Base-by-base conservation (phyloP, 2,113 vertebrate species). In the Manacus vitellinus region DNA sequence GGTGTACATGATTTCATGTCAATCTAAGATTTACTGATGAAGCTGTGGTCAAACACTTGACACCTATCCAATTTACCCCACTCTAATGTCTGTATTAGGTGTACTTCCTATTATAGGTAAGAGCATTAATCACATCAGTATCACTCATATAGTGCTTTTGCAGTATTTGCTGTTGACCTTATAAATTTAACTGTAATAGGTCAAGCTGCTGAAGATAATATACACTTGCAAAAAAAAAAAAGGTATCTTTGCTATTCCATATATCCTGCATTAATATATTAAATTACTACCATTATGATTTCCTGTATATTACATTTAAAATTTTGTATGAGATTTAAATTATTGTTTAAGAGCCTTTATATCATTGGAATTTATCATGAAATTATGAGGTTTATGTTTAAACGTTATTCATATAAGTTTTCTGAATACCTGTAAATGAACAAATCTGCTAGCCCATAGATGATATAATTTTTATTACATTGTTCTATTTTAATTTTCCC, bases 401-500 rank as follows among this genome's bases (percentile, higher is more conserved):
- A 87, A 85, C 62, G 6, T 59, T 79, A 78, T 89, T 95, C 7
- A 49, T 85, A 25, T 49, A 35, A 10, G 6, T 89, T 85, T 62
- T 39, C 12, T 78, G 52, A 96, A 81, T 81, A 94, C 35, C 12
- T 73, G 30, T 55, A 85, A 91, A 91, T 78, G n/a, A 84, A 56
- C 8, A 73, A 81, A 96, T 85, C 52, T 73, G 3, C 43, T 78
- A 63, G 18, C 5, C 74, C 59, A 75, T 24, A 66, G 24, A 31
- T 66, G 66, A 59, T 47, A 70, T 11, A 51, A 8, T 89, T 83
- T 89, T 91, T 92, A 27, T 47, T 88, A 72, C 59, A 35, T 87
- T 86, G 9, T 89, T 92, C n/a, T 72, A 39, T 21, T 92, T 88
- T 74, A 89, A 89, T 97, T 97, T 94, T 96, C 82, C 67, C n/a